Conservation (phyloP, 2,888 invertebrate genomes). For the Caenorhabditis wallacei region DNA sequence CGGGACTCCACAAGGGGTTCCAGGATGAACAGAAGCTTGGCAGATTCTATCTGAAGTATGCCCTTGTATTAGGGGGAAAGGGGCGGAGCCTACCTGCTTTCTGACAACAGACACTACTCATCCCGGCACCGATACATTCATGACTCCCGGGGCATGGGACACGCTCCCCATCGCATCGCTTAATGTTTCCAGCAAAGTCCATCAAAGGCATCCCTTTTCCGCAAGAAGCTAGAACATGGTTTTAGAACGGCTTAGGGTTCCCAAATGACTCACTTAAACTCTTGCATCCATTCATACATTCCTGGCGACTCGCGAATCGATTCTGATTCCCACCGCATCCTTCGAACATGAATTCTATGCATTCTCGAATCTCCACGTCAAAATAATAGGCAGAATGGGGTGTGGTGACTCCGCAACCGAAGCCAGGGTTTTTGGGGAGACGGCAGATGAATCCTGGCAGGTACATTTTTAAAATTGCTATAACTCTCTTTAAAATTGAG, state of each 20-base stretch:
- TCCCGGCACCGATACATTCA: conserved; percentile 73
- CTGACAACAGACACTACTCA: conserved; percentile 75
- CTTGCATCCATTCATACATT: conserved; percentile 74
- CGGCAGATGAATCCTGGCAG: conserved; percentile 72
- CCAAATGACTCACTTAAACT: conserved; percentile 65
- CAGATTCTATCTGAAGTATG: conserved; percentile 72
- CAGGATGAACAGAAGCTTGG: conserved; percentile 70
- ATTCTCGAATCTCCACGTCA: conserved; percentile 74
- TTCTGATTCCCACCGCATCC: conserved; percentile 80
- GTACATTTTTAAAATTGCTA: too few species aligned
- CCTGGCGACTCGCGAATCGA: conserved; percentile 71
- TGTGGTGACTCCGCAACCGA: conserved; percentile 71
- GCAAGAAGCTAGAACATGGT: conserved; percentile 71
- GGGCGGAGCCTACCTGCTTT: conserved; percentile 69
- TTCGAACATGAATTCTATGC: conserved; percentile 76
- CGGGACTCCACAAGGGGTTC: conserved; percentile 72
- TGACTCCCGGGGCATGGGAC: conserved; percentile 76
- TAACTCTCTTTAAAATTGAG: too few species aligned
- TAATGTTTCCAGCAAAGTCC: conserved; percentile 79
- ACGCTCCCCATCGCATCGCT: conserved; percentile 75
- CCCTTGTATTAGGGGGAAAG: not conserved
- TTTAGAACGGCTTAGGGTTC: not conserved
- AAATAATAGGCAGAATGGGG: conserved; percentile 75
- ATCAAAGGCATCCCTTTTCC: conserved; percentile 77
- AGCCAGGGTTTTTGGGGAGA: conserved; percentile 73